Evolutionary conservation across 2,113 vertebrate genomes (phyloP).

Genomic region (Charina bottae): DNA sequence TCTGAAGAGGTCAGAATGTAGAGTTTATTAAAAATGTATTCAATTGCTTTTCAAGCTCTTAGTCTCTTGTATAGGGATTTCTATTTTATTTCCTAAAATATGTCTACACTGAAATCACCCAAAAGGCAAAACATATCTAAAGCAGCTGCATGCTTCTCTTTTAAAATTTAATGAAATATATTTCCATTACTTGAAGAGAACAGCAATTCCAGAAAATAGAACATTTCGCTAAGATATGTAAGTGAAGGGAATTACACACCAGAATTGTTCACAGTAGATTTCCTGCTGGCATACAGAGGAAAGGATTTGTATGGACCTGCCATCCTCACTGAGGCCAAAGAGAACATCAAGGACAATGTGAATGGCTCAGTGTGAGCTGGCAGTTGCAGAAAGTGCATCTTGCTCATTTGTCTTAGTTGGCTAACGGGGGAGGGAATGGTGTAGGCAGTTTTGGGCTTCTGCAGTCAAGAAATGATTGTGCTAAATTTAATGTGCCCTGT

Average conservation of each 20-base stretch:
- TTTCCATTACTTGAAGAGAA: background rate
- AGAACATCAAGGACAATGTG: background rate
- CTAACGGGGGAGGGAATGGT: background rate
- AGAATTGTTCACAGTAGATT: background rate
- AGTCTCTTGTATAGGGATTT: background rate
- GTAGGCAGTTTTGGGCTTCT: background rate
- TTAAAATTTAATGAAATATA: conserved; percentile 1
- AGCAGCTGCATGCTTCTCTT: background rate
- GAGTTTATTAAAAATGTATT: background rate
- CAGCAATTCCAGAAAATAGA: background rate
- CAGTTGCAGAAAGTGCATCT: background rate
- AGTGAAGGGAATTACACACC: background rate
- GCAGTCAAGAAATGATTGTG: background rate
- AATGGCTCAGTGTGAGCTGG: background rate
- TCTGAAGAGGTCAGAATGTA: background rate
- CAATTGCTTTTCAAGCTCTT: background rate
- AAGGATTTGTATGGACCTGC: background rate
- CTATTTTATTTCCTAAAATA: background rate
- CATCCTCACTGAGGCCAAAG: background rate
- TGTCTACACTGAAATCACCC: background rate
- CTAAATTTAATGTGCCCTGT: background rate
- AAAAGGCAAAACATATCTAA: conserved; percentile 10
- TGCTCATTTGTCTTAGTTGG: background rate
- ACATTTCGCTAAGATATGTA: background rate
- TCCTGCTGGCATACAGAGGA: background rate